These are phyloP conservation scores for Ernsta delagoae DNA, from an alignment of 2,888 invertebrate species.

Conservation along the genomic window DNA sequence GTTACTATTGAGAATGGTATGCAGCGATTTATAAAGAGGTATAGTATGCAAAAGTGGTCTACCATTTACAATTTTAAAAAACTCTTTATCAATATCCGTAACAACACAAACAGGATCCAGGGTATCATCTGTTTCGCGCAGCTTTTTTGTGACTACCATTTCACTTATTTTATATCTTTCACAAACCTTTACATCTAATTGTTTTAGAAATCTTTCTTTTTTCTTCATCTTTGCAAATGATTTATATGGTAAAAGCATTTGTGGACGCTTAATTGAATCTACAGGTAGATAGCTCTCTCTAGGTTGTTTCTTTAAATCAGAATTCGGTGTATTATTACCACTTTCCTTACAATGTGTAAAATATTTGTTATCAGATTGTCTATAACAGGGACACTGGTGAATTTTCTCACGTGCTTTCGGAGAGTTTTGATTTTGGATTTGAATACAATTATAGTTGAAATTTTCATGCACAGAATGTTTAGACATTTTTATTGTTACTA, in stretches of 20 bases:
- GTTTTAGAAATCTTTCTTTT: slow-evolving; percentile 50
- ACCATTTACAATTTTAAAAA: slow-evolving; percentile 57
- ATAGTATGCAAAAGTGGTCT: slow-evolving; percentile 48
- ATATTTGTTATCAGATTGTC: not conserved
- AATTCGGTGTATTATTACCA: not conserved
- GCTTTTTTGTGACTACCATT: slow-evolving; percentile 54
- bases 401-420: no score
- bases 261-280: slow-evolving; percentile 50
- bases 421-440: no score
- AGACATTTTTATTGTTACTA: no score
- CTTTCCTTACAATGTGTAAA: not conserved
- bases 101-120: slow-evolving; percentile 55
- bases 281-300: slow-evolving; percentile 49
- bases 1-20: slow-evolving; percentile 51
- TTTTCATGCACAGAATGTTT: no score
- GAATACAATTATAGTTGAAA: no score
- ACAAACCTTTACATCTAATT: slow-evolving; percentile 49
- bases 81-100: slow-evolving; percentile 59
- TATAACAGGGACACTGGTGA: no score
- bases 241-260: slow-evolving; percentile 58
- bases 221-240: slow-evolving; percentile 58
- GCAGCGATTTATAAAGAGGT: slow-evolving; percentile 60
- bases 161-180: slow-evolving; percentile 63
- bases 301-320: slow-evolving; percentile 41
- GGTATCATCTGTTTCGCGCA: slow-evolving; percentile 50